Conservation (phyloP, 2,113 vertebrate genomes). For the Chionomys nivalis region DNA sequence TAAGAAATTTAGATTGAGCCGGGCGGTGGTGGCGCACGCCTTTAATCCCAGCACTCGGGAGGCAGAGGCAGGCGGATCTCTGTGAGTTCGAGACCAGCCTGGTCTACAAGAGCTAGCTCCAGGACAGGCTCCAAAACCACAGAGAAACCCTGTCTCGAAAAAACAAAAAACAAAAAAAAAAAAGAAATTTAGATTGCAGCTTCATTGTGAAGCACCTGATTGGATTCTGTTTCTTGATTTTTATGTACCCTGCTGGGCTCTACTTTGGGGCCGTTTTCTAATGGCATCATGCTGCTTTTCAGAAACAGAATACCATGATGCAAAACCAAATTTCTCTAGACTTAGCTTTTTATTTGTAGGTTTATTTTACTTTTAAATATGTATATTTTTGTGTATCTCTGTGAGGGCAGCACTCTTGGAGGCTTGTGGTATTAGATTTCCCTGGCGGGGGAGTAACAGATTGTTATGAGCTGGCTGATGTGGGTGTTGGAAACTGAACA, state of each 20-base stretch:
- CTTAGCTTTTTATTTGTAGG: background rate
- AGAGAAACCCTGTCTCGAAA: no score
- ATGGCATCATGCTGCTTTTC: background rate
- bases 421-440: background rate
- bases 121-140: no score
- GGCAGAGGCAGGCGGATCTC: no score
- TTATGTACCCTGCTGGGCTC: background rate
- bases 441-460: background rate
- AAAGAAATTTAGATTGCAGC: background rate
- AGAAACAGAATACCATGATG: background rate
- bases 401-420: background rate
- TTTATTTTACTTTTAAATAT: background rate
- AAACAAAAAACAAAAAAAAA: no score
- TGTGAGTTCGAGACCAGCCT: no score
- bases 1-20: slow-evolving; percentile 14
- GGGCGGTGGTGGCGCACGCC: no score
- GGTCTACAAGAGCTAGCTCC: no score
- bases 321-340: background rate
- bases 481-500: background rate
- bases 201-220: background rate
- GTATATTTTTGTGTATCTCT: background rate
- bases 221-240: slow-evolving; percentile 22
- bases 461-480: background rate
- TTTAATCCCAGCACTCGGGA: no score
- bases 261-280: background rate